Conservation (phyloP, 2,888 invertebrate species). For the Marronus borbonicus region DNA sequence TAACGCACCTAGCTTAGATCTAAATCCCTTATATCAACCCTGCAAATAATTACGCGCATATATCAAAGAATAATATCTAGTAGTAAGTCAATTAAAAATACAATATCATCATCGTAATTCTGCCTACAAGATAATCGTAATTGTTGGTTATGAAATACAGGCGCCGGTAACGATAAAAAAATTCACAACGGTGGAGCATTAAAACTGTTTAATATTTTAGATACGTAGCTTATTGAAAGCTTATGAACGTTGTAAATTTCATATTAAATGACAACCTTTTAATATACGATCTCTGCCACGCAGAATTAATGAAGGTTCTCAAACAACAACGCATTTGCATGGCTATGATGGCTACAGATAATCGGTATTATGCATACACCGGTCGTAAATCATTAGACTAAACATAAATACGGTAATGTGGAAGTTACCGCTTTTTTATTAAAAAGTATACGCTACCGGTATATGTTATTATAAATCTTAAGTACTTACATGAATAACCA, state of each 20-base stretch:
- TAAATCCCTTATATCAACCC: too few species aligned
- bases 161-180: slow-evolving; percentile 16
- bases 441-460: background rate
- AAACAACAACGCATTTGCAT: slow-evolving; percentile 15
- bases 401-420: slow-evolving; percentile 5
- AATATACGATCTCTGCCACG: slow-evolving; percentile 18
- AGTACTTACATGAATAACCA: too few species aligned
- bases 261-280: slow-evolving; percentile 38
- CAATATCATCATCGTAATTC: background rate
- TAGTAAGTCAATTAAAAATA: slow-evolving; percentile 1
- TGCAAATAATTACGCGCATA: too few species aligned
- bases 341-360: slow-evolving; percentile 18
- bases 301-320: slow-evolving; percentile 32
- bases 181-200: background rate
- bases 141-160: background rate
- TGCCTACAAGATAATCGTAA: background rate
- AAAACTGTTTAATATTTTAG: slow-evolving; percentile 36
- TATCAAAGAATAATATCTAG: background rate
- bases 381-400: slow-evolving; percentile 12
- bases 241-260: slow-evolving; percentile 36
- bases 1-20: too few species aligned
- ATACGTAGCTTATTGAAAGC: slow-evolving; percentile 35
- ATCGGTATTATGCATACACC: slow-evolving; percentile 31
- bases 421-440: slow-evolving; percentile 17
- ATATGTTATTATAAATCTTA: background rate